Evolutionary conservation across 2,888 invertebrate genomes (phyloP).

Genomic region (Drosophila recens): DNA sequence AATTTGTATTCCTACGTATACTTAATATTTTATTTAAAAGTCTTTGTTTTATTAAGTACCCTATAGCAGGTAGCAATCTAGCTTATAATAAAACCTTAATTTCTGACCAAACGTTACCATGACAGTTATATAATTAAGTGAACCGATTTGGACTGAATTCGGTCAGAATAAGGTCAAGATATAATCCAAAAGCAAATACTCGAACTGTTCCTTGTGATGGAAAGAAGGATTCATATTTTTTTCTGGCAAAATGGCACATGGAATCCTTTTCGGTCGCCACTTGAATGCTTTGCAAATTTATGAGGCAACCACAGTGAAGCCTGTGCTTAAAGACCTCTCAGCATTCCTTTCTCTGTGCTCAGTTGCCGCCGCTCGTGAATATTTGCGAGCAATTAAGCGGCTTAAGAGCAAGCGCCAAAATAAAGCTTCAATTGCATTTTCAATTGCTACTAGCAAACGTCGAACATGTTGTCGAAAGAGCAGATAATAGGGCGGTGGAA

Average conservation of each 20-base stretch:
- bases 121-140: no score
- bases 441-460: conserved; percentile 39
- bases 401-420: conserved; percentile 44
- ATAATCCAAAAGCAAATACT: no score
- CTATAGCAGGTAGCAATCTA: no score
- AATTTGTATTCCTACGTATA: not conserved
- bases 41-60: no score
- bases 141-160: no score
- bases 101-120: no score
- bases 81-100: no score
- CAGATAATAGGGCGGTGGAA: no score
- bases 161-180: no score
- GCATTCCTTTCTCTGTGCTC: not conserved
- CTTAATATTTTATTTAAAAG: conserved; percentile 1
- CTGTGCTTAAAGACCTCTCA: conserved; percentile 26
- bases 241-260: conserved; percentile 36
- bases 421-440: conserved; percentile 47
- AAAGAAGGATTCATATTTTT: conserved; percentile 30
- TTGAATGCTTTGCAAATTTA: conserved; percentile 55
- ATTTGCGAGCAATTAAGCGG: conserved; percentile 70
- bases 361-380: conserved; percentile 12
- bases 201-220: not conserved
- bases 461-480: conserved; percentile 23
- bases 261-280: conserved; percentile 36
- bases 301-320: conserved; percentile 35